Evolutionary conservation across 2,113 vertebrate genomes (phyloP).

Genomic region (Menidia beryllina): DNA sequence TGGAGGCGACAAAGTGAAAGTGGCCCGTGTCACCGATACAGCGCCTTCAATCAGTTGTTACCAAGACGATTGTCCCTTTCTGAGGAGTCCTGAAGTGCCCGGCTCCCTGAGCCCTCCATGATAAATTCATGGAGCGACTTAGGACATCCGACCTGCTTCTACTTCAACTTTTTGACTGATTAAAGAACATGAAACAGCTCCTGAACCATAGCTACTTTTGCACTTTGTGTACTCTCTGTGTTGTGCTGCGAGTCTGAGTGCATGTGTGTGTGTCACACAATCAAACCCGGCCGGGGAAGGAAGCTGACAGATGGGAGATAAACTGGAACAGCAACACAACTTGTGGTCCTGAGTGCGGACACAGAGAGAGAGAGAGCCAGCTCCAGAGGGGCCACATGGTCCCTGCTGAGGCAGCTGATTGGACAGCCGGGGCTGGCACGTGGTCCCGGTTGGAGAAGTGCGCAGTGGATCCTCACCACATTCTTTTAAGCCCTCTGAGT

Average conservation of each 20-base stretch:
- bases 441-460: background rate
- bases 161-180: background rate
- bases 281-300: constrained; percentile 35
- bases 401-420: constrained; percentile 27
- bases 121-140: constrained; percentile 51
- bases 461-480: constrained; percentile 34
- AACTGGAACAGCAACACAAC: constrained; percentile 14
- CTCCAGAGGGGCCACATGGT: constrained; percentile 27
- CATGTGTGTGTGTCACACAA: background rate
- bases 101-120: constrained; percentile 49
- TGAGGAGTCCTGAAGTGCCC: constrained; percentile 32
- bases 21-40: constrained; percentile 63
- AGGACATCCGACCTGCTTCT: background rate
- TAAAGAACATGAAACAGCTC: background rate
- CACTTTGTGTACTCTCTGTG: background rate
- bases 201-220: background rate
- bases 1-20: constrained; percentile 69
- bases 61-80: constrained; percentile 30
- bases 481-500: constrained; percentile 38
- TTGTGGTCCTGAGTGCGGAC: constrained; percentile 4
- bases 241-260: background rate
- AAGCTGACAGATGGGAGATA: constrained; percentile 55
- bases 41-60: constrained; percentile 49
- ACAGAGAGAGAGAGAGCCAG: constrained; percentile 12
- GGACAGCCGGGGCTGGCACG: constrained; percentile 29